These are phyloP conservation scores for Phenacoccus solenopsis DNA, from an alignment of 1,140 invertebrate species.

Conservation along the genomic window DNA sequence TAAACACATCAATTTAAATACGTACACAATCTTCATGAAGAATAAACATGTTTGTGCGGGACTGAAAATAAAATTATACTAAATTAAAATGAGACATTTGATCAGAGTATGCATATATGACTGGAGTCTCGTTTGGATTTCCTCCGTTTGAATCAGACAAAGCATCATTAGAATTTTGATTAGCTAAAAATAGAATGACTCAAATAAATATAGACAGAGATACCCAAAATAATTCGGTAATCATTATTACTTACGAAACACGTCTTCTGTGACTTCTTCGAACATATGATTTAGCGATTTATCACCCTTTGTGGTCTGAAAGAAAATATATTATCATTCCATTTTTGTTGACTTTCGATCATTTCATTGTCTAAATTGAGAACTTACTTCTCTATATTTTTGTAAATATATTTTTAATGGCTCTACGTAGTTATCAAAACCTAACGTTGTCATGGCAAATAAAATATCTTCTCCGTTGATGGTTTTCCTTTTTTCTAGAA, in stretches of 20 bases:
- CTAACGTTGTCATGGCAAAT: slow-evolving; percentile 90
- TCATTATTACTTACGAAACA: slow-evolving; percentile 24
- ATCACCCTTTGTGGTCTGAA: slow-evolving; percentile 30
- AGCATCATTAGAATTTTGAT: slow-evolving; percentile 4
- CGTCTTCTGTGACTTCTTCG: slow-evolving; percentile 29
- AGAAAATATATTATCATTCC: slow-evolving; percentile 15
- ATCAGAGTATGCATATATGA: neutral
- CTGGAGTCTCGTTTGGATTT: neutral
- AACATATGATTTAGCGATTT: slow-evolving; percentile 28
- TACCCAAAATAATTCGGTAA: too few species aligned
- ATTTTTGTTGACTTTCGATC: neutral
- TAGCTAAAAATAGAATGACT: neutral
- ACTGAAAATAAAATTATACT: neutral
- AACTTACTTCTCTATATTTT: slow-evolving; percentile 80
- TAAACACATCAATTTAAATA: too few species aligned
- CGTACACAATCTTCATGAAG: too few species aligned
- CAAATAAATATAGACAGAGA: too few species aligned
- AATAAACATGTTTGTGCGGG: too few species aligned
- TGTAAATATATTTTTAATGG: slow-evolving; percentile 91
- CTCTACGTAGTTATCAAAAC: slow-evolving; percentile 98
- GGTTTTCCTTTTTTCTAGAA: slow-evolving; percentile 96
- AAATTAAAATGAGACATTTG: slow-evolving; percentile 4
- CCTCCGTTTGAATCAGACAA: neutral
- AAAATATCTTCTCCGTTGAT: slow-evolving; percentile 98
- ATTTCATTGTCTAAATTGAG: neutral